Conservation (phyloP, 2,113 vertebrate genomes). For the Caranx melampygus region DNA sequence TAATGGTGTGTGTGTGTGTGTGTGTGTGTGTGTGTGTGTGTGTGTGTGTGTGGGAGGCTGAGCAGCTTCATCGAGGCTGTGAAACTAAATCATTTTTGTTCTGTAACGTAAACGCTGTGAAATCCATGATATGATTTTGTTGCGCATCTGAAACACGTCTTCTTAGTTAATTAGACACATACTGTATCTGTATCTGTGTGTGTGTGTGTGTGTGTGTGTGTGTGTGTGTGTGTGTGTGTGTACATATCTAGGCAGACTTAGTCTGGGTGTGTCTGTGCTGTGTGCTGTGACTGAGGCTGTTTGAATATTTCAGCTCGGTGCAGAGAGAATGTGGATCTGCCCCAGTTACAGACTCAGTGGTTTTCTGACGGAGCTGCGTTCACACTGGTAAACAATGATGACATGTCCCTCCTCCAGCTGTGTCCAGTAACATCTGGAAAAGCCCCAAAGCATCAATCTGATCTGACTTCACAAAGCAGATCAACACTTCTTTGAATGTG, state of each 20-base stretch:
- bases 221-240: neutral
- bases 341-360: conserved; percentile 47
- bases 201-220: neutral
- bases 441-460: neutral
- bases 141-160: neutral
- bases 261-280: neutral
- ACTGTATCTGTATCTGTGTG: neutral
- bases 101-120: conserved; percentile 36
- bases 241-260: conserved; percentile 1
- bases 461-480: neutral
- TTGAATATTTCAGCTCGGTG: conserved; percentile 60
- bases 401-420: conserved; percentile 3
- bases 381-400: conserved; percentile 9
- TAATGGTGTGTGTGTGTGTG: conserved; percentile 78
- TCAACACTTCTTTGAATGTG: neutral
- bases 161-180: neutral
- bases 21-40: conserved; percentile 50
- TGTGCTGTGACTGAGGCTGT: conserved; percentile 10
- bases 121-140: conserved; percentile 19
- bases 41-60: conserved; percentile 55
- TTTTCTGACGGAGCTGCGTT: conserved; percentile 26
- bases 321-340: conserved; percentile 26
- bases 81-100: conserved; percentile 47
- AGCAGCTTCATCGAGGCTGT: conserved; percentile 46
- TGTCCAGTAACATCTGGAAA: conserved; percentile 1